Percentiles rank a stretch among this genome's conserved stretches.
These are phyloP conservation scores for Drosophila albomicans DNA, from an alignment of 1,140 invertebrate species.

Conservation along the genomic window DNA sequence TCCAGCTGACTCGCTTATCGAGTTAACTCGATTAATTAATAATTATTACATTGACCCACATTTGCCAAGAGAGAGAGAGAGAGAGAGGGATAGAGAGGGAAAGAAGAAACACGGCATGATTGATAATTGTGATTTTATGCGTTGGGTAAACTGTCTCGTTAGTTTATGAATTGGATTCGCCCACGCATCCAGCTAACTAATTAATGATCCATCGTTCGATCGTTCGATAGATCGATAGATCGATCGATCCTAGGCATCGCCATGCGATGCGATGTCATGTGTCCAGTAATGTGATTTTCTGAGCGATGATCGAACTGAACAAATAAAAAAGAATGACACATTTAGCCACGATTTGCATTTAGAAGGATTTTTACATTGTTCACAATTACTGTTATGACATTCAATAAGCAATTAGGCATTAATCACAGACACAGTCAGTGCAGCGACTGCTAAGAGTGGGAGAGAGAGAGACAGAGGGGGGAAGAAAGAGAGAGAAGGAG, in stretches of 20 bases:
- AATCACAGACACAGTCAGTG: conserved; percentile 62
- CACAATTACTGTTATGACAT: conserved; percentile 78
- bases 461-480: conserved; percentile 13
- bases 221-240: not conserved
- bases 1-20: not conserved
- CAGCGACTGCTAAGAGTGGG: conserved; percentile 3
- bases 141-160: conserved; percentile 6
- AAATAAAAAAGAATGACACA: conserved; percentile 46
- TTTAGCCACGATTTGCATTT: conserved; percentile 56
- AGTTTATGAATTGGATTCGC: conserved; percentile 7
- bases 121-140: conserved; percentile 6
- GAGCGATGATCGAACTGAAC: conserved; percentile 35
- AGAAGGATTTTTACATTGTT: conserved; percentile 67
- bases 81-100: no score
- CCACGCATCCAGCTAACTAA: not conserved
- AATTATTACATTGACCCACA: conserved; percentile 16
- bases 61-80: not conserved
- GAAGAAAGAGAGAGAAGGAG: not conserved
- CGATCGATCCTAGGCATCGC: conserved; percentile 7
- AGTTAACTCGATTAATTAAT: no score
- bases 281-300: conserved; percentile 35
- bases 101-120: not conserved
- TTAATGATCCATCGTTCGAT: no score
- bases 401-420: conserved; percentile 80
- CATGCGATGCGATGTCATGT: conserved; percentile 23